Evolutionary conservation across 2,797 vertebrate species (phyloP).

Genomic region (Champsocephalus esox): DNA sequence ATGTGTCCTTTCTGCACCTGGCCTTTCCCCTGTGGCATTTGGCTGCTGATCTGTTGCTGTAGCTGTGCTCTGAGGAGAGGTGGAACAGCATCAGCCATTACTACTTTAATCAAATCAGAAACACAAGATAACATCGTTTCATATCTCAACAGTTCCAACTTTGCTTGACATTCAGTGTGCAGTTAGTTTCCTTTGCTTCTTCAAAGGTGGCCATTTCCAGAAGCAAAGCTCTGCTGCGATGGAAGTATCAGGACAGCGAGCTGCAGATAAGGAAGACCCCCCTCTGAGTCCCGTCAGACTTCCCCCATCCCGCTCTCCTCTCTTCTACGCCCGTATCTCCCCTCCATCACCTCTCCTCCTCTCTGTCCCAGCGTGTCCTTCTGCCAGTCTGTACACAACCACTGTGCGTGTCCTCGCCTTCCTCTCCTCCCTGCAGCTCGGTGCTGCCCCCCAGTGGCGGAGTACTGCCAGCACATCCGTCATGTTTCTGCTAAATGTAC

Average conservation of each 20-base stretch:
- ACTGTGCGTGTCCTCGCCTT: no score
- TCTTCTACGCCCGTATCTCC: slow-evolving; percentile 20
- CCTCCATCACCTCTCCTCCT: not conserved
- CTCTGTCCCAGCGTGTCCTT: not conserved
- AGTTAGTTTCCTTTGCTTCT: not conserved
- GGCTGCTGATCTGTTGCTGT: not conserved
- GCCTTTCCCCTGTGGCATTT: not conserved
- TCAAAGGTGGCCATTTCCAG: not conserved
- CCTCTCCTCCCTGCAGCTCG: not conserved
- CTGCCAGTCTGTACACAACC: not conserved
- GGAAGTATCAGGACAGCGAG: slow-evolving; percentile 7
- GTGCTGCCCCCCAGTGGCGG: slow-evolving; percentile 55
- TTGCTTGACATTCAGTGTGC: slow-evolving; percentile 11
- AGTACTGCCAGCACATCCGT: not conserved
- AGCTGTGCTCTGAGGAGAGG: not conserved
- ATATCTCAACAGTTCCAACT: not conserved
- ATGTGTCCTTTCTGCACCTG: not conserved
- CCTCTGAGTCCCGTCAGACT: slow-evolving; percentile 19
- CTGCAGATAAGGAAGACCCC: slow-evolving; percentile 19
- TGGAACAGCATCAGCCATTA: not conserved
- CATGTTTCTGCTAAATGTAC: no score
- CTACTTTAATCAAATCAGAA: not conserved
- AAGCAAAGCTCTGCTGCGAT: slow-evolving; percentile 13
- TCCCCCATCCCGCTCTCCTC: slow-evolving; percentile 13
- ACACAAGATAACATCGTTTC: no score